Evolutionary conservation across 2,888 invertebrate genomes (phyloP).

Genomic region (Xestobium rufovillosum): DNA sequence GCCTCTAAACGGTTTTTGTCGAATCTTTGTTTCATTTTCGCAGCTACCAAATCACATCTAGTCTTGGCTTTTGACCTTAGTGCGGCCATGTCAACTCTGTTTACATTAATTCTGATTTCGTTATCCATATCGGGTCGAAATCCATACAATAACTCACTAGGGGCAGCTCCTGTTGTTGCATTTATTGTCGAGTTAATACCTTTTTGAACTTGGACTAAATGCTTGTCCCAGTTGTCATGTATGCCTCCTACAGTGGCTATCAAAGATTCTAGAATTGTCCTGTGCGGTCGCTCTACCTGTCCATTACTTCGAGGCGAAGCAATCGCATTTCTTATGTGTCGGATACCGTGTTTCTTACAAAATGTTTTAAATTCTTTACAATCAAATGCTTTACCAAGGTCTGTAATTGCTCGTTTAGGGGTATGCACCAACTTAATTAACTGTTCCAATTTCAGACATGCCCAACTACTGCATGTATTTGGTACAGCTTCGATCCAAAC

Average conservation of each 20-base stretch:
- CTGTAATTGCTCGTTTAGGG: conserved; percentile 13
- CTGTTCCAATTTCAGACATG: conserved; percentile 9
- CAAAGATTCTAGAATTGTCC: conserved; percentile 16
- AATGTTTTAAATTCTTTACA: conserved; percentile 2
- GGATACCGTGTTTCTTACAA: too few species aligned
- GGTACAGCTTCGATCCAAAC: too few species aligned
- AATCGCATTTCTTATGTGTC: too few species aligned
- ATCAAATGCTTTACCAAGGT: conserved; percentile 11
- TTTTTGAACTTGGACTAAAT: conserved; percentile 19
- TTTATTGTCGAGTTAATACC: conserved; percentile 21
- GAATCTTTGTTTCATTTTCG: too few species aligned
- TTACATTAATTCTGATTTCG: too few species aligned
- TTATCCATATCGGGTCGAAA: too few species aligned
- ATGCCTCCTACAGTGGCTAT: conserved; percentile 6
- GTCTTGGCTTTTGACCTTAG: too few species aligned
- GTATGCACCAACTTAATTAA: conserved; percentile 14
- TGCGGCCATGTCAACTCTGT: too few species aligned
- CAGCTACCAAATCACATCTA: too few species aligned
- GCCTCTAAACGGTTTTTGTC: too few species aligned
- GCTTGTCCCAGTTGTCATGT: conserved; percentile 21
- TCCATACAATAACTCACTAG: conserved; percentile 23
- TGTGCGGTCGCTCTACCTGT: conserved; percentile 2
- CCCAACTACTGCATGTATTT: conserved; percentile 7
- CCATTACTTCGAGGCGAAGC: too few species aligned
- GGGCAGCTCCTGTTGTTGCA: conserved; percentile 20